Conservation (phyloP, 1,140 invertebrate genomes). For the Drosophila arizonae region DNA sequence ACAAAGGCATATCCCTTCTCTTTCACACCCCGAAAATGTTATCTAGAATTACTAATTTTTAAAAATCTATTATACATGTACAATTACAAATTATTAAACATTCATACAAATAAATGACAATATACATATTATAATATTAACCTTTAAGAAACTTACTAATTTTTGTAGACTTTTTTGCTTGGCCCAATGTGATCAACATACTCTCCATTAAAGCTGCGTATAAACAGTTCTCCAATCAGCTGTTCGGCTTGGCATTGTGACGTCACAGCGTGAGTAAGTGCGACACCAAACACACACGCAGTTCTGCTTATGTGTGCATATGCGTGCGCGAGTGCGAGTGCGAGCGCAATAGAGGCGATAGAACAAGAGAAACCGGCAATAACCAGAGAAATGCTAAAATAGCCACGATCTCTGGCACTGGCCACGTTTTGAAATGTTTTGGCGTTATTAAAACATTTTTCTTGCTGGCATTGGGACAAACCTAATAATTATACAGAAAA, state of each 20-base stretch:
- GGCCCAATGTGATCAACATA: constrained; percentile 6
- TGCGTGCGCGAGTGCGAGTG: constrained; percentile 10
- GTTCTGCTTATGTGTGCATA: neutral
- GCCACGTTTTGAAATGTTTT: constrained; percentile 46
- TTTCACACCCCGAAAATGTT: too few relatives aligned
- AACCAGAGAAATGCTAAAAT: constrained; percentile 54
- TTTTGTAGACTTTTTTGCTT: too few relatives aligned
- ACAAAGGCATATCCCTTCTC: neutral
- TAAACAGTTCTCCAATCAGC: constrained; percentile 10
- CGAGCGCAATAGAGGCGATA: neutral
- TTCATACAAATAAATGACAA: neutral
- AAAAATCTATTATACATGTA: neutral
- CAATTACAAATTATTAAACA: neutral
- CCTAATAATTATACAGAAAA: constrained; percentile 37
- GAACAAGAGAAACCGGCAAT: constrained; percentile 47
- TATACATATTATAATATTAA: neutral
- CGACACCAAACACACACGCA: neutral
- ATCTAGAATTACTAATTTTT: too few relatives aligned
- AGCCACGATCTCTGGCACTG: constrained; percentile 39
- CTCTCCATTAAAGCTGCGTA: neutral
- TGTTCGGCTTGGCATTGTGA: constrained; percentile 18
- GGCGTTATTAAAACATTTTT: constrained; percentile 50
- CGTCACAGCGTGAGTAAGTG: neutral
- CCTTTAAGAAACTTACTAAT: too few relatives aligned
- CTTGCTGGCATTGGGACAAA: constrained; percentile 41